Evolutionary conservation across 2,888 invertebrate genomes (phyloP).

Genomic region (Thymelicus sylvestris): DNA sequence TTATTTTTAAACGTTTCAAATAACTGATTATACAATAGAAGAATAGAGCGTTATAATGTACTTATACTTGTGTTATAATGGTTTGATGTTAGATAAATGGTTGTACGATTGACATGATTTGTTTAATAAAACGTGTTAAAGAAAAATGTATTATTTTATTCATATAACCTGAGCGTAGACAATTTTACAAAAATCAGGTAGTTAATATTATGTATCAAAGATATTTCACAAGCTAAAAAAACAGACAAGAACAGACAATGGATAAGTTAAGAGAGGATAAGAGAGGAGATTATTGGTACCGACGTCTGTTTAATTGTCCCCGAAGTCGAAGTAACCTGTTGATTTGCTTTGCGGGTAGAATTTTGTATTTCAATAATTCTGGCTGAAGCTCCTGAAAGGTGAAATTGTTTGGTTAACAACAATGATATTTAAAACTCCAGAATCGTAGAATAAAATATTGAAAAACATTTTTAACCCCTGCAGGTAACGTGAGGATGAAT

Average conservation of each 20-base stretch:
- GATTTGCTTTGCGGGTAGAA: constrained; percentile 43
- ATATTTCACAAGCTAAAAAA: too few species aligned
- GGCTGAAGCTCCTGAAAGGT: constrained; percentile 52
- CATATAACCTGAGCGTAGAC: not conserved
- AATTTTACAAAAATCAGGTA: too few species aligned
- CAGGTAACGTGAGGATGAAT: too few species aligned
- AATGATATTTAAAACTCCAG: too few species aligned
- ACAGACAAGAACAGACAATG: too few species aligned
- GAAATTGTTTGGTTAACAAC: not conserved
- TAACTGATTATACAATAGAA: not conserved
- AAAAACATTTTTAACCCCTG: too few species aligned
- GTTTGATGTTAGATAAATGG: constrained; percentile 17
- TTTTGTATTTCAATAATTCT: constrained; percentile 48
- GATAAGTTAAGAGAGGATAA: too few species aligned
- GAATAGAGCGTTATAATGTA: not conserved
- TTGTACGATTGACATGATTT: constrained; percentile 17
- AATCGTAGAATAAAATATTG: too few species aligned
- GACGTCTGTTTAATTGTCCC: constrained; percentile 28
- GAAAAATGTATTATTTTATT: constrained; percentile 15
- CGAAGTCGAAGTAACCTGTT: constrained; percentile 43
- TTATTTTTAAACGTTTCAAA: not conserved
- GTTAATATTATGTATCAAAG: too few species aligned
- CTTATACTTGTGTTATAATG: not conserved
- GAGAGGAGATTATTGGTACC: not conserved
- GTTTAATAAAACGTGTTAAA: constrained; percentile 17